These are phyloP conservation scores for Aphaenogaster rudis DNA, from an alignment of 1,140 invertebrate species.

Conservation along the genomic window DNA sequence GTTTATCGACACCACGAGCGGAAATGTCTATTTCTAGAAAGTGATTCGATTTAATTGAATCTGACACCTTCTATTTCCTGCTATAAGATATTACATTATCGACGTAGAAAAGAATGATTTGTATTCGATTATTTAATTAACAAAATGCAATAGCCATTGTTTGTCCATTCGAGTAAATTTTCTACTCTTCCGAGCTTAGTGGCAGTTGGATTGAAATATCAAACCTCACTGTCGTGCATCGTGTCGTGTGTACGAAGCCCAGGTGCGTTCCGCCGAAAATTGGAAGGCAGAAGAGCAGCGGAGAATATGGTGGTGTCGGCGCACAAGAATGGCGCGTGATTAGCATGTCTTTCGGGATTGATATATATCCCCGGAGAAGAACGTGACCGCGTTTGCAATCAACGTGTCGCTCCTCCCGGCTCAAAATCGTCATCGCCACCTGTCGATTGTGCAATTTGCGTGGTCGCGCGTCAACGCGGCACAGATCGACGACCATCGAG, in stretches of 20 bases:
- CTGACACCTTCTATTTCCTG: neutral
- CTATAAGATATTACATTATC: neutral
- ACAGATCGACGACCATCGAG: conserved; percentile 59
- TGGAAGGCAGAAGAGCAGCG: conserved; percentile 66
- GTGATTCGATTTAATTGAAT: neutral
- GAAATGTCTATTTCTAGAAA: neutral
- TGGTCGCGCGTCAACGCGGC: conserved; percentile 66
- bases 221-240: conserved; percentile 52
- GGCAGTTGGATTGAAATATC: conserved; percentile 67
- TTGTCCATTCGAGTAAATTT: neutral
- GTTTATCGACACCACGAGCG: neutral
- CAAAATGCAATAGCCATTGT: neutral
- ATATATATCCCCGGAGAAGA: conserved; percentile 69
- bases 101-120: neutral
- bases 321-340: conserved; percentile 72
- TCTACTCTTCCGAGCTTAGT: neutral
- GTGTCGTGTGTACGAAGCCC: conserved; percentile 39
- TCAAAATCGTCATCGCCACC: conserved; percentile 74
- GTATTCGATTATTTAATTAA: neutral
- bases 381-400: conserved; percentile 73
- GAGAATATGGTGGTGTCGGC: conserved; percentile 63
- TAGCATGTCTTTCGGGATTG: conserved; percentile 76
- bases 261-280: conserved; percentile 72
- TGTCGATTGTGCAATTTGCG: conserved; percentile 74
- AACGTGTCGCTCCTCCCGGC: conserved; percentile 58